A percentile compares a stretch with the other conserved stretches of the same genome.
Evolutionary conservation across 2,888 invertebrate genomes (phyloP).

Genomic region (Volucella bombylans): DNA sequence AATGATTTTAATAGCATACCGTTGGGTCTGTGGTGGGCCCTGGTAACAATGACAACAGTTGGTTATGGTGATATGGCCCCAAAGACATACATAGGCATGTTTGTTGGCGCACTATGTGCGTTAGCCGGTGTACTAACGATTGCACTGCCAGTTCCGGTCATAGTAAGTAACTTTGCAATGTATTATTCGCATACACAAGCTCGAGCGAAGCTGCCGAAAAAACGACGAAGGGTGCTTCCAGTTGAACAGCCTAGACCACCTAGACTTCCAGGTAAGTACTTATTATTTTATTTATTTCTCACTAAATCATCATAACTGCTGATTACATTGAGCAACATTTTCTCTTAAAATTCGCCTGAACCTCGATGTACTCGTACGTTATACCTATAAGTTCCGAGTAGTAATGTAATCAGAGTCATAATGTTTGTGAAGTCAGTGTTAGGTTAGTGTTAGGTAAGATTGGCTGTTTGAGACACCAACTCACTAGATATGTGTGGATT

Average conservation of each 20-base stretch:
- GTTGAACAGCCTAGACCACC: slow-evolving; percentile 94
- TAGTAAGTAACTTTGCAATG: slow-evolving; percentile 99
- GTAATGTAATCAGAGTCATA: too few relatives aligned
- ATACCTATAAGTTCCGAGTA: too few relatives aligned
- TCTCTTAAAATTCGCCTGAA: too few relatives aligned
- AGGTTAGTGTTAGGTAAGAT: too few relatives aligned
- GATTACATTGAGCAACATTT: not conserved
- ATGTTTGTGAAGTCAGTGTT: too few relatives aligned
- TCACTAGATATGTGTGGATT: too few relatives aligned
- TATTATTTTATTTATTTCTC: slow-evolving; percentile 2
- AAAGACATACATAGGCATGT: slow-evolving; percentile 99
- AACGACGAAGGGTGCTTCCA: slow-evolving; percentile 96
- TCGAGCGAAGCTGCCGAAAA: slow-evolving; percentile 98
- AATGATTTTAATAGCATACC: slow-evolving; percentile 99
- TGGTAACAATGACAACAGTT: slow-evolving; percentile 99
- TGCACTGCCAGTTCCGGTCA: slow-evolving; percentile 99
- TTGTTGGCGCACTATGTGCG: slow-evolving; percentile 98
- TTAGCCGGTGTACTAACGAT: slow-evolving; percentile 99
- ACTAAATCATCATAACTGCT: not conserved
- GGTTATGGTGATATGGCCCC: slow-evolving; percentile 99
- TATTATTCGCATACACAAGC: slow-evolving; percentile 98
- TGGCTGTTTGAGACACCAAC: too few relatives aligned
- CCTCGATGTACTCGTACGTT: too few relatives aligned
- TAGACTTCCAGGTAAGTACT: slow-evolving; percentile 82
- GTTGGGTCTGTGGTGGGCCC: slow-evolving; percentile 98